phyloP scores from a whole-genome alignment of 2,888 invertebrate species.

The Eilema depressum region DNA sequence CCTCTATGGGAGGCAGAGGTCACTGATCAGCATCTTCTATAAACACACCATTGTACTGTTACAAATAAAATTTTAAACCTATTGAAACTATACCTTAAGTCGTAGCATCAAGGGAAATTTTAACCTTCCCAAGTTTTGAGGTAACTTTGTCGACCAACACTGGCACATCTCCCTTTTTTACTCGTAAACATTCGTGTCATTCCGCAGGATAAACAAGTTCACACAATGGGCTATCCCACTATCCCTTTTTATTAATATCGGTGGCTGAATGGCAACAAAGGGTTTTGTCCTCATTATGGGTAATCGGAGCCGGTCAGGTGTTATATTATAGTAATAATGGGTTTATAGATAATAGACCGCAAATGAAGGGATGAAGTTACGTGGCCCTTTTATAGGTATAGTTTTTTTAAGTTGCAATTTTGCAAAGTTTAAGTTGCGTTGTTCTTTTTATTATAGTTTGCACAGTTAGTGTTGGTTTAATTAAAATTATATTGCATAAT shows the following conservation, averaged over 20 bases:
- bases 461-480: background rate
- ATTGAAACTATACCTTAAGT: slow-evolving; percentile 51
- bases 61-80: slow-evolving; percentile 36
- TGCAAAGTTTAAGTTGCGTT: background rate
- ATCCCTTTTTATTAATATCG: slow-evolving; percentile 83
- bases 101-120: slow-evolving; percentile 45
- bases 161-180: slow-evolving; percentile 76
- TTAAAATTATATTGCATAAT: background rate
- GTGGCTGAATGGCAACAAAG: slow-evolving; percentile 81
- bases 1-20: slow-evolving; percentile 81
- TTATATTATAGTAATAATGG: slow-evolving; percentile 80
- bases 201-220: slow-evolving; percentile 79
- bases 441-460: background rate
- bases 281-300: slow-evolving; percentile 79
- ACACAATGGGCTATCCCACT: slow-evolving; percentile 76
- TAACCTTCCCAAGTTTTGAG: slow-evolving; percentile 45
- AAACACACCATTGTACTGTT: slow-evolving; percentile 48
- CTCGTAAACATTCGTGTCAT: slow-evolving; percentile 79
- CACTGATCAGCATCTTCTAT: slow-evolving; percentile 75
- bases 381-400: slow-evolving; percentile 32
- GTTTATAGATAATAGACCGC: slow-evolving; percentile 64
- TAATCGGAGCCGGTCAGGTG: slow-evolving; percentile 83
- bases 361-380: slow-evolving; percentile 55
- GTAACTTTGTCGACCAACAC: slow-evolving; percentile 55
- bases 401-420: slow-evolving; percentile 11